phyloP scores from a whole-genome alignment of 2,797 vertebrate genomes.

The Mormyrus proboscirostris region DNA sequence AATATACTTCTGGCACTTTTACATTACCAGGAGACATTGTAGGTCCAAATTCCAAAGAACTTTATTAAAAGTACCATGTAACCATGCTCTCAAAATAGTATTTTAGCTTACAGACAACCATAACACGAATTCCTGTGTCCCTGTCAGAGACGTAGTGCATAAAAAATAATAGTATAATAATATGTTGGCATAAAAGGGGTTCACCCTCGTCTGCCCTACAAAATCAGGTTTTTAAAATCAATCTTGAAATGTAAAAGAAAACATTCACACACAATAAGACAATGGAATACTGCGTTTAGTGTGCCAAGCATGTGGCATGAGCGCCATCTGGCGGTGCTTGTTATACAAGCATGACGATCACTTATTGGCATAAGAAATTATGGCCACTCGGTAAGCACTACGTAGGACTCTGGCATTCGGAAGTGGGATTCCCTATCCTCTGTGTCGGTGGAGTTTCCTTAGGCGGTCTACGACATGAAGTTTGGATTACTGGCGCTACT shows the following conservation, averaged over 20 bases:
- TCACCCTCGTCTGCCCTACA: neutral
- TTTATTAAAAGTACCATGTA: neutral
- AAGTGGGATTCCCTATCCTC: neutral
- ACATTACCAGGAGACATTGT: neutral
- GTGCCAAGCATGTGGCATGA: neutral
- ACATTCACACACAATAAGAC: neutral
- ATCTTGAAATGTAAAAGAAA: neutral
- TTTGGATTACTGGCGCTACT: neutral
- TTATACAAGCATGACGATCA: neutral
- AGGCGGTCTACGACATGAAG: neutral
- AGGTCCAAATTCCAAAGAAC: neutral
- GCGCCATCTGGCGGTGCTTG: slow-evolving; percentile 10
- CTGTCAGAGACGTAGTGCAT: neutral
- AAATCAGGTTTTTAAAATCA: neutral
- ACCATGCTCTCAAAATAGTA: neutral
- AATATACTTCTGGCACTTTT: neutral
- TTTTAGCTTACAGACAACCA: neutral
- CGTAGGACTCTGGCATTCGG: neutral
- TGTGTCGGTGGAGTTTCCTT: neutral
- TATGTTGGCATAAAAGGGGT: neutral
- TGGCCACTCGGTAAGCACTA: neutral
- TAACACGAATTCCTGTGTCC: neutral
- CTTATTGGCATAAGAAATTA: neutral
- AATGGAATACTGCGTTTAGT: neutral
- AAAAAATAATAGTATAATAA: neutral